Percentiles rank a stretch among this genome's conserved stretches.
phyloP scores from a whole-genome alignment of 2,113 vertebrate species.

The Nasalis larvatus region DNA sequence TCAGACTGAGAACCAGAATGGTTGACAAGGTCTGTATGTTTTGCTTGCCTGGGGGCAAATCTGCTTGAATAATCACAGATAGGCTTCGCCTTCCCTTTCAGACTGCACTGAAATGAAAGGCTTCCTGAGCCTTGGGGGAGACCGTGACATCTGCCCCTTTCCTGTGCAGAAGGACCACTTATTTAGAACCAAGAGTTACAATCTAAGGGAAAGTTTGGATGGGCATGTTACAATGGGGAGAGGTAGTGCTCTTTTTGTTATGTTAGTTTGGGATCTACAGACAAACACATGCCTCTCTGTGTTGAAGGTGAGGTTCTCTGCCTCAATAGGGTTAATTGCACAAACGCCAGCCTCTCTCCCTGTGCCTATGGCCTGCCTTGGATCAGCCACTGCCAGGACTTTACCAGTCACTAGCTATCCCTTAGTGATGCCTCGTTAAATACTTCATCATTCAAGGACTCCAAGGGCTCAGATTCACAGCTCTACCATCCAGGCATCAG shows the following conservation, averaged over 20 bases:
- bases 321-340: not conserved
- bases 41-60: not conserved
- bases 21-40: not conserved
- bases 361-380: not conserved
- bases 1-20: not conserved
- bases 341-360: not conserved
- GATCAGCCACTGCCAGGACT: not conserved
- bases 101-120: not conserved
- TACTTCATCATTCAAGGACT: not conserved
- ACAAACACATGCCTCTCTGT: not conserved
- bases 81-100: not conserved
- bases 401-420: not conserved
- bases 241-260: not conserved
- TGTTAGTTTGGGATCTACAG: not conserved
- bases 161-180: not conserved
- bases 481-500: not conserved
- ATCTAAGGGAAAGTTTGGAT: not conserved
- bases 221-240: not conserved
- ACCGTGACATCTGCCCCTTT: not conserved
- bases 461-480: not conserved
- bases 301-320: not conserved
- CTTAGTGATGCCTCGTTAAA: not conserved
- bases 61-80: not conserved
- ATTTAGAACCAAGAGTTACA: not conserved
- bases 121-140: not conserved